Evolutionary conservation across 2,888 invertebrate species (phyloP).

Genomic region (Callinectes sapidus): DNA sequence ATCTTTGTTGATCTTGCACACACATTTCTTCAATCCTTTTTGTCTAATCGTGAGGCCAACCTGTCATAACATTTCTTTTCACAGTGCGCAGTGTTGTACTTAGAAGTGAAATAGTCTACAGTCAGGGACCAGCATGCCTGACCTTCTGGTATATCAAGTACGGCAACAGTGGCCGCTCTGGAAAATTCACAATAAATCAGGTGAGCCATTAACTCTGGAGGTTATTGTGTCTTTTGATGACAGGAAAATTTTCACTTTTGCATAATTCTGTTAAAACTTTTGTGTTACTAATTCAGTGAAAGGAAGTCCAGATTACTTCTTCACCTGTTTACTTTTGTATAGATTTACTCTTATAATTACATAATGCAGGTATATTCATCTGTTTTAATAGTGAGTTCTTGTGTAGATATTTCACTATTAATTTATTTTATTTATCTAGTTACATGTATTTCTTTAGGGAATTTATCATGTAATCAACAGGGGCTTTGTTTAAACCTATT

Average conservation of each 20-base stretch:
- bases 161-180: conserved; percentile 52
- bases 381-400: neutral
- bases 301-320: neutral
- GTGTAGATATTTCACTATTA: neutral
- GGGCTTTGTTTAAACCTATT: neutral
- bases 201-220: conserved; percentile 31
- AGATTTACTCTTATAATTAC: neutral
- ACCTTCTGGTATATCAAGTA: conserved; percentile 63
- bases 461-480: neutral
- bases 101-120: conserved; percentile 38
- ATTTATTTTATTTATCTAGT: too few relatives aligned
- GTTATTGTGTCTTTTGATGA: neutral
- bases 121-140: neutral
- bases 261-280: neutral
- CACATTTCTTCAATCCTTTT: neutral
- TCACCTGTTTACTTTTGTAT: neutral
- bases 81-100: conserved; percentile 19
- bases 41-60: too few relatives aligned
- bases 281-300: too few relatives aligned
- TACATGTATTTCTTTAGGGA: neutral
- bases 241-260: neutral
- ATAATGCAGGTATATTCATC: neutral
- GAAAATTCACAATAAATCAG: conserved; percentile 40
- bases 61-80: neutral
- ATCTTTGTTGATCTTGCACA: neutral